A percentile compares a stretch with the other conserved stretches of the same genome.
These are phyloP conservation scores for Zaprionus africanus DNA, from an alignment of 1,140 invertebrate genomes.

Conservation along the genomic window DNA sequence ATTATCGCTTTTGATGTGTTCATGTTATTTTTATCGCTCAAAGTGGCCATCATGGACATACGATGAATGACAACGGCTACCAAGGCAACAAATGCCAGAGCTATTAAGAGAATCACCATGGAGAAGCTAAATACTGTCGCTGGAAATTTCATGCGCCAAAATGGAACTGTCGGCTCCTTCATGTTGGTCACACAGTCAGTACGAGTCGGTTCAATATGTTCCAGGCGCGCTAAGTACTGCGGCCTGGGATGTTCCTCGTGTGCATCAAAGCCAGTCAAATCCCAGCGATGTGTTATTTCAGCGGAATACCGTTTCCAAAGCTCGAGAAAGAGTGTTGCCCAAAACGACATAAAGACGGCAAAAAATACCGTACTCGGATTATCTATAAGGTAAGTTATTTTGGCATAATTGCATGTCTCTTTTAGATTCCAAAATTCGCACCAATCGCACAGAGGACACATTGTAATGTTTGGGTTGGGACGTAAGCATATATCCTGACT, in stretches of 20 bases:
- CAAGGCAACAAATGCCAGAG: slow-evolving; percentile 93
- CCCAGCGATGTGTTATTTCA: slow-evolving; percentile 96
- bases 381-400: slow-evolving; percentile 96
- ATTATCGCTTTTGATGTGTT: slow-evolving; percentile 91
- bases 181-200: slow-evolving; percentile 89
- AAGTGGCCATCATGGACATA: slow-evolving; percentile 92
- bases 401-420: slow-evolving; percentile 94
- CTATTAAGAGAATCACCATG: slow-evolving; percentile 91
- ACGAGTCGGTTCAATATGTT: slow-evolving; percentile 88
- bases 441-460: slow-evolving; percentile 95
- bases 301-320: slow-evolving; percentile 97
- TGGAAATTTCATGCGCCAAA: slow-evolving; percentile 94
- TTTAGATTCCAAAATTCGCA: slow-evolving; percentile 95
- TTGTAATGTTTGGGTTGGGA: slow-evolving; percentile 85
- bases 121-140: slow-evolving; percentile 94
- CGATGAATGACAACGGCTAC: slow-evolving; percentile 96
- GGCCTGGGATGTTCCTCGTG: slow-evolving; percentile 95
- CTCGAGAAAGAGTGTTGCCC: slow-evolving; percentile 95
- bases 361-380: slow-evolving; percentile 97
- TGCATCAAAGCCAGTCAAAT: slow-evolving; percentile 93
- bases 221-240: slow-evolving; percentile 90
- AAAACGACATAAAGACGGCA: slow-evolving; percentile 98
- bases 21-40: slow-evolving; percentile 87
- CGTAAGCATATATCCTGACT: slow-evolving; percentile 93
- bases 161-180: slow-evolving; percentile 93